Evolutionary conservation across 2,888 invertebrate species (phyloP), one percentile per base, ranked within the genome.

Genomic region (Blastobasis lacticolella): DNA sequence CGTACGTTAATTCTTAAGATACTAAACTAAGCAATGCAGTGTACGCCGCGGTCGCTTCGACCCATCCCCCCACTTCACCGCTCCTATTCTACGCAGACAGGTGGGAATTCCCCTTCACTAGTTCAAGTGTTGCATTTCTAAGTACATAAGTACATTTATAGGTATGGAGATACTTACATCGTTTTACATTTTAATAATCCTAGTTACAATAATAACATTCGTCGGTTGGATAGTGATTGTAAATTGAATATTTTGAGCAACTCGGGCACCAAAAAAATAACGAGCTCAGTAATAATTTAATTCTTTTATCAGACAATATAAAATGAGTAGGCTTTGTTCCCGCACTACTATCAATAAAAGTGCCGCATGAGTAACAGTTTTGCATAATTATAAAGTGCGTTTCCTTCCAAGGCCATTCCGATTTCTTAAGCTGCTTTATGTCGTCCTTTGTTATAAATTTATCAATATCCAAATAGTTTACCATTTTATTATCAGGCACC

Each of bases 401-500:
- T 49, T 49, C 38, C 47, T 47, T 47, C 47, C 47, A 47, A 47
- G 47, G 40, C 40, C 47, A 47, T 47, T 47, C 10, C 47, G 47
- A 47, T 38, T 47, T 47, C 38, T 38, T 47, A 38, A 47, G 38
- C 47, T 47, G 47, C 47, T 38, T 38, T 47, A 47, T 38, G 47
- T 47, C 47, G 38, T 47, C 38, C 10, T 47, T 47, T 47, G 47
- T 47, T 47, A 47, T 47, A 47, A 47, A 47, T 47, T 47, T 47
- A 47, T 47, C 47, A 38, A 47, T 47, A 47, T 38, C 47, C n/a
- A 47, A 47, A 38, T 38, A 47, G 47, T 38, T 38, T 38, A 47
- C 47, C 47, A 47, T 47, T 47, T 47, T 40, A 9, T 40, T 40
- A 9, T 8, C 41, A 40, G 7, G 7, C 9, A 40, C 9, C 6